These are phyloP conservation scores for Hydraecia micacea DNA, from an alignment of 2,888 invertebrate genomes.

Conservation along the genomic window DNA sequence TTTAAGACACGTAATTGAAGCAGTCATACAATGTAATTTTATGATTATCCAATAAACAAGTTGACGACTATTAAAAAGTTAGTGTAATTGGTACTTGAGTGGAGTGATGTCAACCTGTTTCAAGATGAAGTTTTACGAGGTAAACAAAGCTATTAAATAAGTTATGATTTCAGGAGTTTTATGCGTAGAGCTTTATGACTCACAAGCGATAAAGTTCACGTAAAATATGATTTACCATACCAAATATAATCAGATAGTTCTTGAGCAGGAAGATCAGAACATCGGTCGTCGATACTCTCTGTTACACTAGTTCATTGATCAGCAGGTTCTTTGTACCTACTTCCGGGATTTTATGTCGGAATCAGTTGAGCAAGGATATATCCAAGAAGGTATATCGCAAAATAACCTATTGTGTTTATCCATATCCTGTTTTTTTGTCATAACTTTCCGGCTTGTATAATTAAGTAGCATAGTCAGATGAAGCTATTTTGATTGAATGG, in stretches of 20 bases:
- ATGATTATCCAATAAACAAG: conserved; percentile 57
- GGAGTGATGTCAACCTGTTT: conserved; percentile 42
- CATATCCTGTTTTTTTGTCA: neutral
- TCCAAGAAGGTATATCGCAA: neutral
- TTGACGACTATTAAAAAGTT: conserved; percentile 48
- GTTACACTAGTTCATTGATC: neutral
- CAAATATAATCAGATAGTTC: neutral
- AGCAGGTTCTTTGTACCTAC: neutral
- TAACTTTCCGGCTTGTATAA: neutral
- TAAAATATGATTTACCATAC: conserved; percentile 25
- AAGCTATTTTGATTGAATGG: neutral
- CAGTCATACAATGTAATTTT: conserved; percentile 54
- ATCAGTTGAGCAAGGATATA: neutral
- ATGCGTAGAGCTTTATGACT: conserved; percentile 36
- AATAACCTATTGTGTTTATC: neutral
- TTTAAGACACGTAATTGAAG: conserved; percentile 49
- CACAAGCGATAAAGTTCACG: conserved; percentile 22
- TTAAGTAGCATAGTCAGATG: neutral
- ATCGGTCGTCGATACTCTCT: neutral
- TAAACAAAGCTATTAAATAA: conserved; percentile 50
- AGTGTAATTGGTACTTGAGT: conserved; percentile 37
- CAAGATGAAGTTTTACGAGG: conserved; percentile 35
- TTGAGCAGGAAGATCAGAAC: neutral
- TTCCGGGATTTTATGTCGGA: neutral
- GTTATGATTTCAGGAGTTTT: conserved; percentile 52